A percentile compares a stretch with the other conserved stretches of the same genome.
Evolutionary conservation across 2,797 vertebrate genomes (phyloP).

Genomic region (Malacoctenus gilli): DNA sequence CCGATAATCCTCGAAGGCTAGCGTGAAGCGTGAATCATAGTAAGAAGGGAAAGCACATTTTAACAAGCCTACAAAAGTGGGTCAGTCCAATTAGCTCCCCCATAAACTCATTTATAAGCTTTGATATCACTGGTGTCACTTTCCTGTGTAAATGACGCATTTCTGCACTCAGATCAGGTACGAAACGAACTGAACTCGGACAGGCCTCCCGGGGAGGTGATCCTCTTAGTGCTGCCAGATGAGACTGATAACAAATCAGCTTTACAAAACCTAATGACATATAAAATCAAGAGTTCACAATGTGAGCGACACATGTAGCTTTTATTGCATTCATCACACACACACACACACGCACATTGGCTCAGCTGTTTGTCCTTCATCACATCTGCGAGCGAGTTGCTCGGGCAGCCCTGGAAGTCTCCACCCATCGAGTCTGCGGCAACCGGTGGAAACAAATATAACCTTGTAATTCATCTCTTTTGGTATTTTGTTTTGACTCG

Average conservation of each 20-base stretch:
- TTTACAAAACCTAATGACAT: conserved; percentile 1
- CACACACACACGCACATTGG: conserved; percentile 8
- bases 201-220: conserved; percentile 33
- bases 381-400: conserved; percentile 8
- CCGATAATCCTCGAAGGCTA: background rate
- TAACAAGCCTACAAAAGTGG: conserved; percentile 8
- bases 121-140: background rate
- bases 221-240: conserved; percentile 23
- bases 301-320: conserved; percentile 1
- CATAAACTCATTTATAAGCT: conserved; percentile 42
- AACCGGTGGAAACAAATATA: conserved; percentile 29
- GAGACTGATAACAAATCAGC: background rate
- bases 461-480: conserved; percentile 48
- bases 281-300: conserved; percentile 11
- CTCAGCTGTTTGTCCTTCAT: conserved; percentile 19
- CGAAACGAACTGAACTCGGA: conserved; percentile 25
- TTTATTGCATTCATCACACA: conserved; percentile 19
- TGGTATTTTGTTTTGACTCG: conserved; percentile 41
- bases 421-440: conserved; percentile 35
- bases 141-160: too few species aligned
- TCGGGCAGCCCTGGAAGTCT: too few species aligned
- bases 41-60: background rate
- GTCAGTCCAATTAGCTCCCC: conserved; percentile 30
- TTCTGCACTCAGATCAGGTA: conserved; percentile 16
- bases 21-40: conserved; percentile 7